Conservation (phyloP, 2,797 vertebrate species). For the Mus spretus region DNA sequence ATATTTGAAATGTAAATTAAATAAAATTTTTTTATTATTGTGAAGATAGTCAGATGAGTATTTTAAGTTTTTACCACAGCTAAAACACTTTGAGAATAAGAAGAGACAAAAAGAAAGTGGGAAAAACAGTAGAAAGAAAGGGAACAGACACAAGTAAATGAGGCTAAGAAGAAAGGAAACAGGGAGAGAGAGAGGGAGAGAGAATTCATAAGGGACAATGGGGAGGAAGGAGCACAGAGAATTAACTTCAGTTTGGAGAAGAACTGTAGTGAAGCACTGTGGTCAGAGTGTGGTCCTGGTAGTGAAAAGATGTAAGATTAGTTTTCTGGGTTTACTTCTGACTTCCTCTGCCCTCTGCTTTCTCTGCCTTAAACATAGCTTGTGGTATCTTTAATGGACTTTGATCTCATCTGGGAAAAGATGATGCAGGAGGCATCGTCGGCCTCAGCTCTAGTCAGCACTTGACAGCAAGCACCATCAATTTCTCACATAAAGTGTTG, state of each 20-base stretch:
- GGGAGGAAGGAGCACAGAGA: accelerated
- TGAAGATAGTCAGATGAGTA: not conserved
- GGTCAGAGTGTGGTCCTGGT: not conserved
- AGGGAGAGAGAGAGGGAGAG: accelerated
- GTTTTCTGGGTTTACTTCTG: not conserved
- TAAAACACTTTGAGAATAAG: not conserved
- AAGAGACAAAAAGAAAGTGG: not conserved
- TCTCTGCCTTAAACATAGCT: not conserved
- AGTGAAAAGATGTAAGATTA: not conserved
- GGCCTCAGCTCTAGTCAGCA: constrained; percentile 44
- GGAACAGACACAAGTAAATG: not conserved
- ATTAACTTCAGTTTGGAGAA: not conserved
- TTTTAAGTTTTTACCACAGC: not conserved
- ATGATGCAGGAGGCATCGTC: constrained; percentile 4
- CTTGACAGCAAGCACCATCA: constrained; percentile 73
- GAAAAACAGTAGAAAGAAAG: not conserved
- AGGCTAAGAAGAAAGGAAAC: too few species aligned
- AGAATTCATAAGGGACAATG: not conserved
- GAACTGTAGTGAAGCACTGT: not conserved
- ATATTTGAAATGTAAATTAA: not conserved
- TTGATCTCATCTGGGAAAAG: constrained; percentile 72
- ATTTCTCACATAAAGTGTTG: constrained; percentile 62
- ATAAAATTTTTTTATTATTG: not conserved
- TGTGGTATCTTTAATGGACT: constrained; percentile 57
- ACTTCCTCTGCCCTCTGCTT: constrained; percentile 8